Percentiles rank a stretch among this genome's conserved stretches.
Conservation (phyloP, 2,888 invertebrate genomes). For the Pegoplata infirma region DNA sequence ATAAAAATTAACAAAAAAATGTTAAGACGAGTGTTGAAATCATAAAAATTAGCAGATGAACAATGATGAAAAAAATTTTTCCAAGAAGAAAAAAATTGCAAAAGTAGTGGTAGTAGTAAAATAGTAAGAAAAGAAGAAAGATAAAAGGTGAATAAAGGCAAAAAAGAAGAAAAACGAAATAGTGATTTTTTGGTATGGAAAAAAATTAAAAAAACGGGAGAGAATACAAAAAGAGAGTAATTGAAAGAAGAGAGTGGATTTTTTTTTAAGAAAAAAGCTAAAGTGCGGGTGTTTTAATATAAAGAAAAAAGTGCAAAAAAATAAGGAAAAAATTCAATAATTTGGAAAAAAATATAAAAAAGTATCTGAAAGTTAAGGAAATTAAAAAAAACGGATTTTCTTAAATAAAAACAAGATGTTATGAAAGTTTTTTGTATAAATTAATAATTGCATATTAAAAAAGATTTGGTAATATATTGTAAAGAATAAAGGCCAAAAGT, state of each 20-base stretch:
- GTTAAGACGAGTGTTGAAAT: slow-evolving; percentile 46
- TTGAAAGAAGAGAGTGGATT: slow-evolving; percentile 11
- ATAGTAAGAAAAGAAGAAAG: slow-evolving; percentile 61
- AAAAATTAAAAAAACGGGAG: slow-evolving; percentile 31
- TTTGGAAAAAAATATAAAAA: slow-evolving; percentile 16
- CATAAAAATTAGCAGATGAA: slow-evolving; percentile 50
- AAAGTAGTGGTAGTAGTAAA: slow-evolving; percentile 65
- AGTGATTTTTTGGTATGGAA: slow-evolving; percentile 50
- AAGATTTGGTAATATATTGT: background rate
- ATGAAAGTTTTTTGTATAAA: slow-evolving; percentile 21
- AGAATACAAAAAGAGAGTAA: slow-evolving; percentile 34
- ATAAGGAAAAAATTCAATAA: slow-evolving; percentile 59
- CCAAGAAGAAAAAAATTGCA: slow-evolving; percentile 60
- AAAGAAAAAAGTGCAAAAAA: slow-evolving; percentile 60
- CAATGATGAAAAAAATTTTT: slow-evolving; percentile 58
- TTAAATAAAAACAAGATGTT: background rate
- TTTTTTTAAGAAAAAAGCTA: slow-evolving; percentile 16
- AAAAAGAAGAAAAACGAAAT: slow-evolving; percentile 50
- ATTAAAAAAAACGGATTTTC: background rate
- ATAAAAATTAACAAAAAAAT: slow-evolving; percentile 44
- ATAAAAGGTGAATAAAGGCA: slow-evolving; percentile 58
- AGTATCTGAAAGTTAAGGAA: too few relatives aligned
- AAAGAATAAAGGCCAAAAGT: slow-evolving; percentile 69
- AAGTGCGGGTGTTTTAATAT: slow-evolving; percentile 59
- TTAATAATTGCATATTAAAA: background rate